These are phyloP conservation scores for Leucophora obtusa DNA, from an alignment of 2,888 invertebrate species.

Conservation along the genomic window DNA sequence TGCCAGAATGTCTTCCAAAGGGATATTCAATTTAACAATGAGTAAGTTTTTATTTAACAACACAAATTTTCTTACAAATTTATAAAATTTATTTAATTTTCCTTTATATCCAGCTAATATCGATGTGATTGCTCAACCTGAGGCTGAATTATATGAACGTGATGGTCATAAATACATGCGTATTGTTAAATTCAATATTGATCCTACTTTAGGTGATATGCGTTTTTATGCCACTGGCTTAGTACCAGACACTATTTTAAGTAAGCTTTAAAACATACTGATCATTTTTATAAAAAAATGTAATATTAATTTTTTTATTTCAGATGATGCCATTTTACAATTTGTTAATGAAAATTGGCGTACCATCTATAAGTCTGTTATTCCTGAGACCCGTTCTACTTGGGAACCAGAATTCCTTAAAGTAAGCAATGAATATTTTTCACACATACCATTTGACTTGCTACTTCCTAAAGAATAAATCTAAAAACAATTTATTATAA, in stretches of 20 bases:
- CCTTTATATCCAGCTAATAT: conserved; percentile 79
- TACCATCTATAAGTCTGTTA: conserved; percentile 79
- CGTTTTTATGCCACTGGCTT: conserved; percentile 81
- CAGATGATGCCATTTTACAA: conserved; percentile 74
- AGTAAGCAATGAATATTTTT: conserved; percentile 74
- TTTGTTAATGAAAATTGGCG: conserved; percentile 82
- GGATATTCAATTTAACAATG: conserved; percentile 81
- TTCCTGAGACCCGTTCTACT: conserved; percentile 77
- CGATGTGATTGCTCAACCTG: conserved; percentile 81
- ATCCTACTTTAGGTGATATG: conserved; percentile 83
- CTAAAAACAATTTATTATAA: background rate
- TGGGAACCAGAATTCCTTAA: conserved; percentile 76
- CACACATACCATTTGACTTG: conserved; percentile 75
- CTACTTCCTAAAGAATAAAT: conserved; percentile 69
- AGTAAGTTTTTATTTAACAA: conserved; percentile 78
- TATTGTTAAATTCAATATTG: conserved; percentile 82
- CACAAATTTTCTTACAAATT: background rate
- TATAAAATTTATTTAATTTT: background rate
- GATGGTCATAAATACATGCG: conserved; percentile 81
- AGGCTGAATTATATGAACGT: conserved; percentile 81
- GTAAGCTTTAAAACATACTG: conserved; percentile 81
- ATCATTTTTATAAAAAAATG: too few species aligned
- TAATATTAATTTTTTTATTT: background rate
- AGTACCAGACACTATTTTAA: conserved; percentile 82
- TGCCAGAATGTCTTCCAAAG: conserved; percentile 82